Evolutionary conservation across 2,113 vertebrate genomes (phyloP), one percentile per base, ranked within the genome.

Genomic region (Donacobius atricapilla): DNA sequence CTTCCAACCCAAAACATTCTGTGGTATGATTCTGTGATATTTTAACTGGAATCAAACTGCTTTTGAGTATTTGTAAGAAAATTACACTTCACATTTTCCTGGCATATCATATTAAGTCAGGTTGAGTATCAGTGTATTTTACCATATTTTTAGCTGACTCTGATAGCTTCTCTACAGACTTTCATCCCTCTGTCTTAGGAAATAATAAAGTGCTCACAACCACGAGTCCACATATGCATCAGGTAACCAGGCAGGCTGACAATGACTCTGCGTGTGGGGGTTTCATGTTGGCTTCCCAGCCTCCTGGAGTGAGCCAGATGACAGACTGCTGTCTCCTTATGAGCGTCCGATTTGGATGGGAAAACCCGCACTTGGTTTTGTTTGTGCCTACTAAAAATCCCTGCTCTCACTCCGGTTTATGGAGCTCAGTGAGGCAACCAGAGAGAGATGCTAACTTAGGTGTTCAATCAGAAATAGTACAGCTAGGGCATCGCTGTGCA

Each of bases 81-180:
- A 53, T 13, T 7, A 6, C 11, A 10, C 31, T 51, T 48, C 0
- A 0, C 57, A 4, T 84, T 69, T 81, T 44, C 37, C 31, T 79
- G 31, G 31, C 0, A 0, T 45, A 9, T 13, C 65, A 1, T 16
- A 15, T 68, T 53, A 72, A 53, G 61, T 20, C 13, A 60, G 13
- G 16, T n/a, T 75, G 19, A 20, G 22, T 57, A 44, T 45, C 31
- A 65, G 10, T 42, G 3, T 40, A 30, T 92, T 87, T 65, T 20
- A 16, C 11, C 24, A 0, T 65, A 8, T 19, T 87, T 92, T 75
- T 37, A 39, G 39, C 35, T 89, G 56, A 56, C 51, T 58, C 31
- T 42, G 8, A 8, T 24, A 40, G 4, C 18, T 81, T 82, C 33
- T 44, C 37, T 68, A 6, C 22, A 71, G 22, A 25, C 15, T 87